These are phyloP conservation scores for Trachelus troglodyta DNA, from an alignment of 2,888 invertebrate genomes.

Conservation along the genomic window DNA sequence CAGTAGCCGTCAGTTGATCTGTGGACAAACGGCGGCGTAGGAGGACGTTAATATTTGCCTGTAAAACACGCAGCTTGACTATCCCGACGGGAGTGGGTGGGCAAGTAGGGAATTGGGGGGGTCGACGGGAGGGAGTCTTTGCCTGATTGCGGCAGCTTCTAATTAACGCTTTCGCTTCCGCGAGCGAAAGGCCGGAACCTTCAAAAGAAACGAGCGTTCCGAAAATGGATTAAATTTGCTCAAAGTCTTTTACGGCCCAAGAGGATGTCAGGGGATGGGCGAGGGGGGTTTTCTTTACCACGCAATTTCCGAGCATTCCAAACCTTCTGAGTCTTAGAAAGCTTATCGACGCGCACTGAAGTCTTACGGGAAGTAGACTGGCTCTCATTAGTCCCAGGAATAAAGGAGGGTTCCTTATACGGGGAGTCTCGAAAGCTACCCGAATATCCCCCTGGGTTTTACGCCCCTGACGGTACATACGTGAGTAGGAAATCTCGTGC, in stretches of 20 bases:
- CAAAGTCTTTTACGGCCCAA: not conserved
- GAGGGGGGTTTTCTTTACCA: not conserved
- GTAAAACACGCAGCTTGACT: conserved; percentile 37
- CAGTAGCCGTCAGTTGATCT: not conserved
- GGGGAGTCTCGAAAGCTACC: not conserved
- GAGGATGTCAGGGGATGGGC: not conserved
- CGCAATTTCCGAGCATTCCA: not conserved
- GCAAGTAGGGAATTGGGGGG: not conserved
- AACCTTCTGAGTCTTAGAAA: not conserved
- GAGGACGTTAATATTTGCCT: conserved; percentile 36
- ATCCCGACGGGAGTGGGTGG: conserved; percentile 26
- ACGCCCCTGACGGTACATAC: too few species aligned
- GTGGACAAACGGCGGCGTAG: not conserved
- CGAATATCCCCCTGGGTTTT: not conserved
- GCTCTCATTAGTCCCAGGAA: not conserved
- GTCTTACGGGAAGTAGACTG: not conserved
- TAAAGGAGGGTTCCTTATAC: not conserved
- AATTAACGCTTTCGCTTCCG: conserved; percentile 54
- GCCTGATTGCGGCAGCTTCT: conserved; percentile 49
- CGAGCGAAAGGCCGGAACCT: conserved; percentile 29
- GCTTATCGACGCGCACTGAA: not conserved
- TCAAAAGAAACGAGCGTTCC: conserved; percentile 46
- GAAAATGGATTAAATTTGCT: conserved; percentile 48
- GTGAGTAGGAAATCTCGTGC: not conserved
- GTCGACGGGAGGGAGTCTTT: conserved; percentile 24